Conservation (phyloP, 1,140 invertebrate genomes). For the Tetramorium alpestre region DNA sequence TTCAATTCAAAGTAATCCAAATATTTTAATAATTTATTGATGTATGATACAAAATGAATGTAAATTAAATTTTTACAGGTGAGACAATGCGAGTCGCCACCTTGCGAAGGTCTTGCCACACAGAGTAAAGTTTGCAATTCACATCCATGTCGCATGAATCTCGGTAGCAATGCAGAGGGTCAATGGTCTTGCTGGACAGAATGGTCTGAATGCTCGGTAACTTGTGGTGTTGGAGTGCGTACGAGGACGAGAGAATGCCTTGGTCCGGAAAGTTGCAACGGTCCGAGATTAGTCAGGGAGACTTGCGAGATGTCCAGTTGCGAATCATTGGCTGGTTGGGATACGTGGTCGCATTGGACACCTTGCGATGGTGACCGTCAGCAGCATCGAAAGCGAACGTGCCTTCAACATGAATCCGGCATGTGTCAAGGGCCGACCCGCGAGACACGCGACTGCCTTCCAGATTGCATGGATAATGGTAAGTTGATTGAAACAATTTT, state of each 20-base stretch:
- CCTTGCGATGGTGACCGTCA: slow-evolving; percentile 88
- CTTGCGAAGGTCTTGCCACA: slow-evolving; percentile 86
- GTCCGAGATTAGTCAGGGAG: slow-evolving; percentile 80
- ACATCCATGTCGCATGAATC: slow-evolving; percentile 86
- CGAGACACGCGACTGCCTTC: slow-evolving; percentile 88
- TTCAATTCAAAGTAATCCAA: not conserved
- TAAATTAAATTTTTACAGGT: slow-evolving; percentile 62
- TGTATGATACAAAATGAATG: not conserved
- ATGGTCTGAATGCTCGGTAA: slow-evolving; percentile 92
- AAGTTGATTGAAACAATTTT: slow-evolving; percentile 16
- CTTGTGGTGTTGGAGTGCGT: slow-evolving; percentile 90
- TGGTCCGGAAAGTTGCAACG: slow-evolving; percentile 86
- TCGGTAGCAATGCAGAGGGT: slow-evolving; percentile 71
- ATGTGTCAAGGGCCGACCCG: slow-evolving; percentile 89
- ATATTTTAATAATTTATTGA: not conserved
- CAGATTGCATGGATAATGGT: slow-evolving; percentile 86
- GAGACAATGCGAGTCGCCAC: slow-evolving; percentile 77
- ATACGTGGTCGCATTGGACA: slow-evolving; percentile 91
- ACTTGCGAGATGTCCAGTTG: slow-evolving; percentile 88
- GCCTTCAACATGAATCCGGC: slow-evolving; percentile 85
- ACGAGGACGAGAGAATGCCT: slow-evolving; percentile 87
- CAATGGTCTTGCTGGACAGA: slow-evolving; percentile 94
- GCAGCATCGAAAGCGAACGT: slow-evolving; percentile 89
- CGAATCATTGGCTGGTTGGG: slow-evolving; percentile 86
- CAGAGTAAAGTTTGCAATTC: slow-evolving; percentile 91